Base-by-base conservation (phyloP, 2,888 invertebrate genomes). In the Ferrisia virgata region DNA sequence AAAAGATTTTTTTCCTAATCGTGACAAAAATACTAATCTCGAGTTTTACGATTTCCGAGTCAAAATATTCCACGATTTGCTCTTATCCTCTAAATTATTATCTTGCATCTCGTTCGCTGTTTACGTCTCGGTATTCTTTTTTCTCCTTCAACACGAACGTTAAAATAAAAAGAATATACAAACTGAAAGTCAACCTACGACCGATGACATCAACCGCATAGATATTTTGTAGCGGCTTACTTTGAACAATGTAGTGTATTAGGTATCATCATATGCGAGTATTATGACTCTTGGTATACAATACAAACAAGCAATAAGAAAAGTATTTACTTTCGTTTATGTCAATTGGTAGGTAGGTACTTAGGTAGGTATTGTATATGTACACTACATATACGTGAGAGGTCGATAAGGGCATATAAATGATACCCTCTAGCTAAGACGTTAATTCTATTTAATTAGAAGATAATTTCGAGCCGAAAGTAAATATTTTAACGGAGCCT, bases 361-460 rank as follows among this genome's bases (percentile, higher is more conserved):
- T n/a, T n/a, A n/a, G n/a, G n/a, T n/a, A n/a, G n/a, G n/a, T n/a
- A n/a, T 53, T 18, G 18, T 53, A 18, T 1, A 18, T 5, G 47
- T 47, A 5, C 13, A 64, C 4, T 22, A 11, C 6, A 39, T 28
- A 28, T 64, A 64, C 64, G 31, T 64, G 64, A 64, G 64, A 64
- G 64, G 64, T 64, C 64, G 64, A 64, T 64, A 31, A 64, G 64
- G 28, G 64, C 64, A 28, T 28, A 13, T n/a, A n/a, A n/a, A n/a
- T 13, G 31, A 13, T 64, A 64, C 28, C n/a, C 64, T 64, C 64
- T 25, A 11, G 47, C 47, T 53, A 53, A 36, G 8, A 15, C 64
- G 28, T 15, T 64, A 64, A 64, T 64, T 64, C 64, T 64, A 64
- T 64, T 64, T 64, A 64, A 64, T 64, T 64, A 64, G 64, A 28